A percentile compares a stretch with the other conserved stretches of the same genome.
These are phyloP conservation scores for Sciaenops ocellatus DNA, from an alignment of 2,797 vertebrate species.

Conservation along the genomic window DNA sequence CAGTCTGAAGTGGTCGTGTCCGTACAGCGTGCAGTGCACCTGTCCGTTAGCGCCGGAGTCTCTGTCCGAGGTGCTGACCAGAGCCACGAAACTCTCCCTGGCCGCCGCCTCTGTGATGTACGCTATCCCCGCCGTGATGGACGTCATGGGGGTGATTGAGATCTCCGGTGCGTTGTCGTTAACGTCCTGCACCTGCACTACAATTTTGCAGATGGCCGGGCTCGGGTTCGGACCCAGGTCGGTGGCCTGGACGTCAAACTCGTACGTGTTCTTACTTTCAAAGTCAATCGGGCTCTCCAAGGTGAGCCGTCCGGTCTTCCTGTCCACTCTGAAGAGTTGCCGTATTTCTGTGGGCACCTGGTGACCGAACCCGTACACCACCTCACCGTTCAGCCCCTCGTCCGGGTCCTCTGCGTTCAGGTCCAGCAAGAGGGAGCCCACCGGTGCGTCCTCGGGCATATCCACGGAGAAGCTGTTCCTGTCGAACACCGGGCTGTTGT, in stretches of 20 bases:
- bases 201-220: slow-evolving; percentile 89
- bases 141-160: slow-evolving; percentile 91
- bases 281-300: slow-evolving; percentile 92
- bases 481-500: slow-evolving; percentile 95
- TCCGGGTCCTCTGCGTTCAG: slow-evolving; percentile 92
- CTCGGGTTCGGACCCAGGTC: slow-evolving; percentile 91
- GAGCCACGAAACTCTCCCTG: slow-evolving; percentile 93
- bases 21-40: slow-evolving; percentile 93
- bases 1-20: slow-evolving; percentile 93
- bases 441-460: slow-evolving; percentile 91
- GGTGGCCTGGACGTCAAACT: slow-evolving; percentile 93
- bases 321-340: slow-evolving; percentile 91
- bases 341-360: slow-evolving; percentile 89
- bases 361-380: slow-evolving; percentile 90
- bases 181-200: slow-evolving; percentile 94
- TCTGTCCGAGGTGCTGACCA: slow-evolving; percentile 95
- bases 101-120: slow-evolving; percentile 93
- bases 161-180: slow-evolving; percentile 95
- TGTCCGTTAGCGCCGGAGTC: slow-evolving; percentile 93
- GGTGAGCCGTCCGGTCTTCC: slow-evolving; percentile 89
- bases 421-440: slow-evolving; percentile 90
- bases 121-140: slow-evolving; percentile 86
- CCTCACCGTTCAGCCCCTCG: slow-evolving; percentile 93
- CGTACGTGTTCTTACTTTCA: slow-evolving; percentile 93
- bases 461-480: slow-evolving; percentile 89